phyloP scores from a whole-genome alignment of 2,113 vertebrate genomes.

The Murina feae region DNA sequence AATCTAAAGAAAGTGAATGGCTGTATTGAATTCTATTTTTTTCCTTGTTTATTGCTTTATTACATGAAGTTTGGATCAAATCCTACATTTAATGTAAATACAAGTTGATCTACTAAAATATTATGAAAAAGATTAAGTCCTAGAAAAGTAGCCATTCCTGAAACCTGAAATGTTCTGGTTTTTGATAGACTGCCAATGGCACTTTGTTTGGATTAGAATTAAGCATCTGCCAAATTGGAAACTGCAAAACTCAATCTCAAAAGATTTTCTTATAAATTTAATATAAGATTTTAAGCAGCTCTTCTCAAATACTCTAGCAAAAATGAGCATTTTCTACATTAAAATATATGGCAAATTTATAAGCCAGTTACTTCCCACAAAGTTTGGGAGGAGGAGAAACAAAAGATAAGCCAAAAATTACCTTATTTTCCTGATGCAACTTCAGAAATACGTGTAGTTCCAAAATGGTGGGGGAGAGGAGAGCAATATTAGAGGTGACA shows the following conservation, averaged over 20 bases:
- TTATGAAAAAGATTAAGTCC: slow-evolving; percentile 63
- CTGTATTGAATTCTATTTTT: background rate
- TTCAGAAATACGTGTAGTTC: background rate
- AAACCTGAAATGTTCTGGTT: slow-evolving; percentile 53
- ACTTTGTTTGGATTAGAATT: slow-evolving; percentile 56
- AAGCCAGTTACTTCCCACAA: background rate
- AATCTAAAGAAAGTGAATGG: background rate
- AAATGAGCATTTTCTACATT: background rate
- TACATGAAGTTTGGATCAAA: slow-evolving; percentile 57
- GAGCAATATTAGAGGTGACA: background rate
- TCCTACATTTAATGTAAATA: slow-evolving; percentile 41
- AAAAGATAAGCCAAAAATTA: background rate
- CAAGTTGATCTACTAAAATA: slow-evolving; percentile 54
- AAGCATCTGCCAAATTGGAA: slow-evolving; percentile 54
- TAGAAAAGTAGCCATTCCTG: slow-evolving; percentile 64
- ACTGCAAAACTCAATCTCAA: slow-evolving; percentile 54
- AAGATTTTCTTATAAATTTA: slow-evolving; percentile 35
- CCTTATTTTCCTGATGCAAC: background rate
- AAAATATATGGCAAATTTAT: background rate
- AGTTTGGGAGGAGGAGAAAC: background rate
- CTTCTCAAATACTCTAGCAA: slow-evolving; percentile 37
- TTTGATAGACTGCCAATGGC: slow-evolving; percentile 42
- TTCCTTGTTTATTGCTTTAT: background rate
- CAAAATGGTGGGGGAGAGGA: background rate
- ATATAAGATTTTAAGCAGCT: slow-evolving; percentile 29